These are phyloP conservation scores for Neodiprion lecontei DNA, from an alignment of 1,140 invertebrate genomes.

Conservation along the genomic window DNA sequence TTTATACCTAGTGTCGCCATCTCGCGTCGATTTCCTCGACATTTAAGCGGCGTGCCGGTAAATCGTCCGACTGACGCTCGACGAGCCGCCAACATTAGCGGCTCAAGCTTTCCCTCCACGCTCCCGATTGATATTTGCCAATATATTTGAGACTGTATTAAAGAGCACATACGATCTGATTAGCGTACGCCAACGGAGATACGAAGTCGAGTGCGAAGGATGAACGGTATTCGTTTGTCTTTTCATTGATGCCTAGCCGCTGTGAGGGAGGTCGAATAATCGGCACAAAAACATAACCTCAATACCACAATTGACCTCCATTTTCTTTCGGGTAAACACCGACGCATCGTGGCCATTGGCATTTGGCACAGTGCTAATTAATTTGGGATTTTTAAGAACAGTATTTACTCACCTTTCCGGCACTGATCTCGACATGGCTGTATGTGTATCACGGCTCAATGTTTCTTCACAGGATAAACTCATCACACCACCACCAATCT, in stretches of 20 bases:
- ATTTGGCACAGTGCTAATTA: not conserved
- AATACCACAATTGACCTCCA: constrained; percentile 21
- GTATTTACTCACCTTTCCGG: constrained; percentile 40
- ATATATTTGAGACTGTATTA: no score
- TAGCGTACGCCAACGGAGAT: no score
- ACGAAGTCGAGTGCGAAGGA: no score
- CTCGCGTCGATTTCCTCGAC: not conserved
- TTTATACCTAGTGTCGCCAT: not conserved
- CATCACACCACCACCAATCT: constrained; percentile 35
- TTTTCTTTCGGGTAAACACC: constrained; percentile 1
- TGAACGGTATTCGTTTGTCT: no score
- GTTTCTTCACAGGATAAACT: constrained; percentile 24
- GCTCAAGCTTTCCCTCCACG: no score
- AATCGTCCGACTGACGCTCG: not conserved
- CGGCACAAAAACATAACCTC: constrained; percentile 39
- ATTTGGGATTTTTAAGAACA: not conserved
- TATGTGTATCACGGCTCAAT: constrained; percentile 15
- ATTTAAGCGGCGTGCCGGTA: not conserved
- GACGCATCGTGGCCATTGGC: not conserved
- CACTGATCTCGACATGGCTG: constrained; percentile 42
- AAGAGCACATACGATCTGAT: no score
- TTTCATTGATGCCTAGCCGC: no score
- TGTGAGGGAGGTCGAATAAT: not conserved
- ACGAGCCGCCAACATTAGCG: no score
- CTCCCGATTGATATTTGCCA: no score